Evolutionary conservation across 1,140 invertebrate species (phyloP).

Genomic region (Hycleus phaleratus): DNA sequence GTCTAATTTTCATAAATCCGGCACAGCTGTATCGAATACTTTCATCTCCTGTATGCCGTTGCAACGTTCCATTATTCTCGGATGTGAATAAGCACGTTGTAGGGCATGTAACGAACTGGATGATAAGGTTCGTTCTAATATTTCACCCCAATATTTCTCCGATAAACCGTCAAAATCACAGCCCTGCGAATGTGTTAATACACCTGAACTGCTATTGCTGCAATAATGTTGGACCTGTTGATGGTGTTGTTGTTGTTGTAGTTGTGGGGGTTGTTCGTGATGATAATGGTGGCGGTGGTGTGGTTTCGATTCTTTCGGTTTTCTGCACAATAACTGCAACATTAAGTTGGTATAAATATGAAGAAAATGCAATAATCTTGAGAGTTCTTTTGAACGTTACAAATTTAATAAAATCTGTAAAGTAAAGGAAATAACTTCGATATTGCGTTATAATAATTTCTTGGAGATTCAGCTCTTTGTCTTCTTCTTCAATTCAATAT

Average conservation of each 20-base stretch:
- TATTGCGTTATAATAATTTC: too few species aligned
- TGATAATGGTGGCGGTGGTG: too few species aligned
- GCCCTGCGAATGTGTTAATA: conserved; percentile 28
- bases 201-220: conserved; percentile 25
- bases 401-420: too few species aligned
- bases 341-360: background rate
- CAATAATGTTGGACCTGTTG: conserved; percentile 24
- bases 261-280: conserved; percentile 12
- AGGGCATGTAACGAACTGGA: conserved; percentile 59
- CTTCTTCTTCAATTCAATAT: too few species aligned
- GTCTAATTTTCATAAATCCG: conserved; percentile 40
- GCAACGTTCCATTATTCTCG: conserved; percentile 28
- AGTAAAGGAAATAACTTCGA: too few species aligned
- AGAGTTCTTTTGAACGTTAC: too few species aligned
- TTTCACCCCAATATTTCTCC: conserved; percentile 72
- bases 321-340: conserved; percentile 33
- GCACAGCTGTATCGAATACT: conserved; percentile 28
- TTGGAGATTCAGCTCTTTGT: too few species aligned
- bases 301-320: conserved; percentile 17
- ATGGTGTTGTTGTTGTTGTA: conserved; percentile 19
- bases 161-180: conserved; percentile 60
- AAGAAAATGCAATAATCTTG: too few species aligned
- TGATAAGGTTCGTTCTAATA: conserved; percentile 61
- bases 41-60: conserved; percentile 35
- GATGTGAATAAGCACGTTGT: conserved; percentile 39